Conservation (phyloP, 2,888 invertebrate genomes). For the Cantharis flavilabris region DNA sequence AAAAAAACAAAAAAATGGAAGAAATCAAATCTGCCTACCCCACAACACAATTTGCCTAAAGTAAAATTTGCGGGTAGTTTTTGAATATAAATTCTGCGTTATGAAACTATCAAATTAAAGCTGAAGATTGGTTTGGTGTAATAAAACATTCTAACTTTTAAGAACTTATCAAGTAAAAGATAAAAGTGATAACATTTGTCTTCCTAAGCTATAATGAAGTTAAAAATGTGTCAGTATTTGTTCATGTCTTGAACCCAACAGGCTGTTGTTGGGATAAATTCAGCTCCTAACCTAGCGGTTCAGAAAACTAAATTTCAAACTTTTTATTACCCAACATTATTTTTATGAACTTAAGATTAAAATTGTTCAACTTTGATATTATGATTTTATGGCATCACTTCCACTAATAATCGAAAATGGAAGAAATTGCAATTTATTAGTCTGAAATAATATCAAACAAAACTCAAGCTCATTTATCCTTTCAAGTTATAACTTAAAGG, state of each 20-base stretch:
- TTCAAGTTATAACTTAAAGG: neutral
- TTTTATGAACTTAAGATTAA: neutral
- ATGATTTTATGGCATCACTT: neutral
- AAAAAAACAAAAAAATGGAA: too few species aligned
- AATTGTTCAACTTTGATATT: neutral
- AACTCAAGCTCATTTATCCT: neutral
- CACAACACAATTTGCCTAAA: too few species aligned
- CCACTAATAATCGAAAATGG: neutral
- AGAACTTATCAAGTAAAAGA: conserved; percentile 9
- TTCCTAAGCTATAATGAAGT: conserved; percentile 6
- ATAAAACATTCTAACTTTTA: neutral
- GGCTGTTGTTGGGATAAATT: neutral
- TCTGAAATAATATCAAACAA: neutral
- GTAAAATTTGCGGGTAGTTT: neutral
- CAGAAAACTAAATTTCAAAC: neutral
- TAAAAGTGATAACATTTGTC: conserved; percentile 11
- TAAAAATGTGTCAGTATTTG: conserved; percentile 13
- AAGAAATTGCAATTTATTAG: neutral
- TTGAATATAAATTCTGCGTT: neutral
- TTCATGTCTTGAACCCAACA: conserved; percentile 10
- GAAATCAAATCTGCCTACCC: too few species aligned
- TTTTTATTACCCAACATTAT: neutral
- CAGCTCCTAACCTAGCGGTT: neutral
- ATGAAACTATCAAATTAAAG: neutral
- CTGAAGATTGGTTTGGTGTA: neutral